phyloP scores from a whole-genome alignment of 2,888 invertebrate genomes.

The Serrognathus titanus region DNA sequence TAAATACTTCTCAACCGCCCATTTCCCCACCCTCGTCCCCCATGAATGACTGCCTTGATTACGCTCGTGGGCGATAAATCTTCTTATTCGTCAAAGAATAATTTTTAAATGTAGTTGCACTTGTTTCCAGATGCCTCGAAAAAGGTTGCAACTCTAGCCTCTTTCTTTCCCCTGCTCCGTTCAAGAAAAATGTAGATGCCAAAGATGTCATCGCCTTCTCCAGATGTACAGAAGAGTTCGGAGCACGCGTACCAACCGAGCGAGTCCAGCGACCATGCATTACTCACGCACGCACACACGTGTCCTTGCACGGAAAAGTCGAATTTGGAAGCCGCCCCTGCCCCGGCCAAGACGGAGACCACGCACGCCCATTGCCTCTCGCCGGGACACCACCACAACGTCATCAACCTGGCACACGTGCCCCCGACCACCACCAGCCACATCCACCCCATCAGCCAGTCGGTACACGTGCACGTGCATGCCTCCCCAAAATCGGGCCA shows the following conservation, averaged over 20 bases:
- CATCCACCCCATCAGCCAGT: constrained; percentile 34
- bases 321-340: constrained; percentile 26
- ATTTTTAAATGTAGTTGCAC: background rate
- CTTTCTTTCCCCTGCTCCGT: constrained; percentile 2
- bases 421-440: constrained; percentile 34
- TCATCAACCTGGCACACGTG: constrained; percentile 27
- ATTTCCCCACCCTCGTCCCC: too few relatives aligned
- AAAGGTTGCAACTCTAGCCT: background rate
- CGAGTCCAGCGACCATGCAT: constrained; percentile 43
- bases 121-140: constrained; percentile 10
- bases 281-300: constrained; percentile 38
- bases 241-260: constrained; percentile 45
- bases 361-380: constrained; percentile 21
- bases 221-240: constrained; percentile 36
- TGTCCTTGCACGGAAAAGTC: constrained; percentile 40
- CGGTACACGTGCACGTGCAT: constrained; percentile 40
- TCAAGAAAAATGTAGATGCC: background rate
- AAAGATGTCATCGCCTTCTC: constrained; percentile 41
- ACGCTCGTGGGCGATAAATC: background rate
- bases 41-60: too few relatives aligned
- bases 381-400: constrained; percentile 29
- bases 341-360: constrained; percentile 34
- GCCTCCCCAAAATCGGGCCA: constrained; percentile 39
- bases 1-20: too few relatives aligned
- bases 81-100: too few relatives aligned